Conservation (phyloP, 2,888 invertebrate genomes). For the Calliphora vomitoria region DNA sequence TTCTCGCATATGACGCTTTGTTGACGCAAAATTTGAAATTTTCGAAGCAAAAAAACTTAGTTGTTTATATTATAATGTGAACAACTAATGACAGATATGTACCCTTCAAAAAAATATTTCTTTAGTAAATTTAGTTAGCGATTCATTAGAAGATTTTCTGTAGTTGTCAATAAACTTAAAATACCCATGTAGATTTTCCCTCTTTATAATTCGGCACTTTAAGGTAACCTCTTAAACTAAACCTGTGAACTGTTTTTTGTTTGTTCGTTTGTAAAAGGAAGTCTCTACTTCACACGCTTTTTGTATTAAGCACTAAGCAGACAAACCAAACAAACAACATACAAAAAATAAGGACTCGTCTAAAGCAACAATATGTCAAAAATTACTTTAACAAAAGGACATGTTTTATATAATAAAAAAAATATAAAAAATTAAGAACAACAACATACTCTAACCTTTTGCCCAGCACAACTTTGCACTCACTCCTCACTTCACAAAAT, state of each 20-base stretch:
- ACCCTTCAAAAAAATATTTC: no score
- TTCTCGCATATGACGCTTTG: no score
- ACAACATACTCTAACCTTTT: constrained; percentile 65
- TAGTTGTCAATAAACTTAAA: no score
- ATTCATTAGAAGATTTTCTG: no score
- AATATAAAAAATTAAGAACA: constrained; percentile 53
- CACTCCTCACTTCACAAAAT: constrained; percentile 4
- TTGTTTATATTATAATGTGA: no score
- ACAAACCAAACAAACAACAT: background rate
- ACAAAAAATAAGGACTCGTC: constrained; percentile 36
- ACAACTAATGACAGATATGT: no score
- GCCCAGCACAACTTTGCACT: constrained; percentile 3
- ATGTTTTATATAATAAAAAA: constrained; percentile 31
- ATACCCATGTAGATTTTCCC: background rate
- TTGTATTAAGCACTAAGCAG: constrained; percentile 29
- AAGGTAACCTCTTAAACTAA: constrained; percentile 51
- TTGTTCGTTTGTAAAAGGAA: constrained; percentile 52
- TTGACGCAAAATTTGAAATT: no score
- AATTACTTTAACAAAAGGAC: constrained; percentile 66
- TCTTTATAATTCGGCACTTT: constrained; percentile 18
- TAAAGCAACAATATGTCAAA: constrained; percentile 73
- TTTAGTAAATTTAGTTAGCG: no score
- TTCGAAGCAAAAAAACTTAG: no score
- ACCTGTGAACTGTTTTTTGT: constrained; percentile 51
- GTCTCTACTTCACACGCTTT: constrained; percentile 64